Conservation (phyloP, 2,888 invertebrate genomes). For the Halictus quadricinctus region DNA sequence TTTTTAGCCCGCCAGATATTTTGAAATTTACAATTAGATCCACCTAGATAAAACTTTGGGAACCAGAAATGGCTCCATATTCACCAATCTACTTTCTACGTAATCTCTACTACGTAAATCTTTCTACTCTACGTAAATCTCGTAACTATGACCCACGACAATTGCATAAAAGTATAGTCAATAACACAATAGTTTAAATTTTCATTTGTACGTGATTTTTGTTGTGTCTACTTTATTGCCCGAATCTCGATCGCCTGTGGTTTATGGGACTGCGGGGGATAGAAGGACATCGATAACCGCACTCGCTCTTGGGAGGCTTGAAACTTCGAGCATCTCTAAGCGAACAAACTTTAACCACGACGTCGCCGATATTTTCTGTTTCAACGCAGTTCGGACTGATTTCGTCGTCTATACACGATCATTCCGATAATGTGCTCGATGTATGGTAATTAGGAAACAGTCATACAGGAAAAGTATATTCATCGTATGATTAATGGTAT, state of each 20-base stretch:
- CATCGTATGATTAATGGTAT: not conserved
- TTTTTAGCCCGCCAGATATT: too few species aligned
- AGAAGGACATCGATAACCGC: not conserved
- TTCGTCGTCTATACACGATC: not conserved
- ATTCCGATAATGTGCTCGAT: not conserved
- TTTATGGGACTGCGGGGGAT: not conserved
- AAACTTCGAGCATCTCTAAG: not conserved
- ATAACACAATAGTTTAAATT: not conserved
- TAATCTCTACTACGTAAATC: too few species aligned
- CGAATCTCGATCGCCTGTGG: not conserved
- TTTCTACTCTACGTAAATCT: not conserved
- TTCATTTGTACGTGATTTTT: not conserved
- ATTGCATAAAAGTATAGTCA: not conserved
- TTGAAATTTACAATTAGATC: too few species aligned
- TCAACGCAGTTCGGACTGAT: not conserved
- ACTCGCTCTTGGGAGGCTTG: not conserved
- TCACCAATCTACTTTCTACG: not conserved
- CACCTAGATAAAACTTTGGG: too few species aligned
- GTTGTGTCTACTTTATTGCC: not conserved
- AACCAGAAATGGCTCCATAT: too few species aligned
- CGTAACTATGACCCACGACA: not conserved
- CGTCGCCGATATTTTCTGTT: not conserved
- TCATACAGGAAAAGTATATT: not conserved
- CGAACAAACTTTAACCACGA: not conserved
- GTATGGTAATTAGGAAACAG: not conserved